Conservation (phyloP, 2,113 vertebrate genomes). For the Pterocles burchelli region DNA sequence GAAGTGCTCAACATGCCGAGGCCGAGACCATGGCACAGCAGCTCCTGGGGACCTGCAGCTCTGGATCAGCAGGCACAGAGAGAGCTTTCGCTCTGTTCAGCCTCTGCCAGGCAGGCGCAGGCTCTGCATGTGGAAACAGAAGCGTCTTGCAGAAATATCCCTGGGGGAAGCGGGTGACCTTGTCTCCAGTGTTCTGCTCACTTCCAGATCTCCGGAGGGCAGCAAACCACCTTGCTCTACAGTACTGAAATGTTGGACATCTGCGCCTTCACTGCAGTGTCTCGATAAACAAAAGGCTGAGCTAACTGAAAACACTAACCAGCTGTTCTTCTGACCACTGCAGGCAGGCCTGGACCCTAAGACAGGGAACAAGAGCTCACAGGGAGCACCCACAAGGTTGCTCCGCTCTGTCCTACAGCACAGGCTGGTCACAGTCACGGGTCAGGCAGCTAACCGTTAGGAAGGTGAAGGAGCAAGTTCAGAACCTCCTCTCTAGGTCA, state of each 20-base stretch:
- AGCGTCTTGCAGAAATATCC: not conserved
- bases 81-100: not conserved
- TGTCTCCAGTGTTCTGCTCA: not conserved
- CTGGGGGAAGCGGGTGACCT: not conserved
- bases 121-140: not conserved
- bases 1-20: not conserved
- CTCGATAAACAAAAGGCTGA: not conserved
- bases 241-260: not conserved
- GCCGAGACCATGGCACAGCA: not conserved
- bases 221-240: not conserved
- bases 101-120: not conserved
- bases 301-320: not conserved
- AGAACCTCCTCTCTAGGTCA: not conserved
- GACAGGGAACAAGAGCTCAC: not conserved
- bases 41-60: not conserved
- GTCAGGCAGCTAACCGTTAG: not conserved
- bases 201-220: not conserved
- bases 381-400: not conserved
- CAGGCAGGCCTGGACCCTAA: constrained; percentile 2
- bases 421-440: not conserved
- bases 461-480: constrained; percentile 32
- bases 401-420: constrained; percentile 25
- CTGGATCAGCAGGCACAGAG: not conserved
- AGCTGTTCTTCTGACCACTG: not conserved
- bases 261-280: not conserved